Conservation (phyloP, 2,888 invertebrate species). For the Sarcophaga carnaria region DNA sequence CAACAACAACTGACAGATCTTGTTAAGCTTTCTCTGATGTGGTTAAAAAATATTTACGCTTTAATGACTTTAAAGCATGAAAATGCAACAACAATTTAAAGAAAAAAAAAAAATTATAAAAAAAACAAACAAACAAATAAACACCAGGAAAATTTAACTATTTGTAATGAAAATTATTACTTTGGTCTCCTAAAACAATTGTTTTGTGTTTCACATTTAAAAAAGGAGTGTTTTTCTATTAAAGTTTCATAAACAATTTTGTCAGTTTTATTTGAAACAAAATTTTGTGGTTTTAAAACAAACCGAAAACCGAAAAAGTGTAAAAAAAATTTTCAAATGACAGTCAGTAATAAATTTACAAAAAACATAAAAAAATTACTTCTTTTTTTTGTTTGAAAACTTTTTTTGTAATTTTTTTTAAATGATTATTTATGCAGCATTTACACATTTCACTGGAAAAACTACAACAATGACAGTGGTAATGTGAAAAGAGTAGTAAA, state of each 20-base stretch:
- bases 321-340: constrained; percentile 3
- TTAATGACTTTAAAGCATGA: constrained; percentile 27
- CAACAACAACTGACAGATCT: constrained; percentile 27
- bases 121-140: constrained; percentile 1
- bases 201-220: neutral
- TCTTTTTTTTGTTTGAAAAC: no score
- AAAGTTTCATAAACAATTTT: neutral
- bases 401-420: neutral
- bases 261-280: neutral
- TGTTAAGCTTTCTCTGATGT: constrained; percentile 46
- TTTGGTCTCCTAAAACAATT: constrained; percentile 9
- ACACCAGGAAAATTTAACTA: constrained; percentile 14
- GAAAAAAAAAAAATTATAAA: neutral
- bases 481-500: no score
- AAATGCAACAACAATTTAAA: neutral
- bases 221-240: neutral
- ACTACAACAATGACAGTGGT: neutral
- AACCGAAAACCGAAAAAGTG: constrained; percentile 7
- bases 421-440: constrained; percentile 32
- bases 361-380: neutral
- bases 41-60: constrained; percentile 41
- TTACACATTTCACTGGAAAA: constrained; percentile 32
- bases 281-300: constrained; percentile 6
- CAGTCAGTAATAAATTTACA: neutral
- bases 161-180: constrained; percentile 21